These are phyloP conservation scores for Pogonomyrmex barbatus DNA, from an alignment of 1,140 invertebrate genomes.

Conservation along the genomic window DNA sequence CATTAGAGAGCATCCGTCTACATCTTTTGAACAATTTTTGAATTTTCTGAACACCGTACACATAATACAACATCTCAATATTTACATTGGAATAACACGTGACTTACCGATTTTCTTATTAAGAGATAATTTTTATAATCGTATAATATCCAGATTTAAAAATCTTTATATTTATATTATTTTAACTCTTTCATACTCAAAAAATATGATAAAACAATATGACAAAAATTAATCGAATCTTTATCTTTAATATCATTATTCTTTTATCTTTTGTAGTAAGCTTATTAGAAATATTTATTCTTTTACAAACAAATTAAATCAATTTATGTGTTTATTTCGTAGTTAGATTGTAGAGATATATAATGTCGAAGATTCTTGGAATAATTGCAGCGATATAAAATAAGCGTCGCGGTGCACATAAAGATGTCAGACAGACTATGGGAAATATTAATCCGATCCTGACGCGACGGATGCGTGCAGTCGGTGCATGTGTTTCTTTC, in stretches of 20 bases:
- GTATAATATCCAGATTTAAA: background rate
- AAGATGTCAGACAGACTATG: background rate
- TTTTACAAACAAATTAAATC: background rate
- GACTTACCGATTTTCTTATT: background rate
- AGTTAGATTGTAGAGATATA: background rate
- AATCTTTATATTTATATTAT: background rate
- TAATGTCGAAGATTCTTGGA: background rate
- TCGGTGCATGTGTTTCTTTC: background rate
- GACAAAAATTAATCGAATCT: background rate
- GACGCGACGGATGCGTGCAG: background rate
- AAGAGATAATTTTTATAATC: background rate
- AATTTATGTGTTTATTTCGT: background rate
- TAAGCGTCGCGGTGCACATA: background rate
- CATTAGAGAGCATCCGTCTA: background rate
- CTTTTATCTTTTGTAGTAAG: background rate
- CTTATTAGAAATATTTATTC: background rate
- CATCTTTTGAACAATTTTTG: background rate
- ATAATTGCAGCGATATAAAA: background rate
- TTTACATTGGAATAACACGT: no score
- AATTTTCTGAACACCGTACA: background rate
- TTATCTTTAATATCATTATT: background rate
- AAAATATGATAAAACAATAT: background rate
- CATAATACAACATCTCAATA: no score
- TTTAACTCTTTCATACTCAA: background rate
- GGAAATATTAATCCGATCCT: conserved; percentile 36